Evolutionary conservation across 2,888 invertebrate species (phyloP).

Genomic region (Globia sparganii): DNA sequence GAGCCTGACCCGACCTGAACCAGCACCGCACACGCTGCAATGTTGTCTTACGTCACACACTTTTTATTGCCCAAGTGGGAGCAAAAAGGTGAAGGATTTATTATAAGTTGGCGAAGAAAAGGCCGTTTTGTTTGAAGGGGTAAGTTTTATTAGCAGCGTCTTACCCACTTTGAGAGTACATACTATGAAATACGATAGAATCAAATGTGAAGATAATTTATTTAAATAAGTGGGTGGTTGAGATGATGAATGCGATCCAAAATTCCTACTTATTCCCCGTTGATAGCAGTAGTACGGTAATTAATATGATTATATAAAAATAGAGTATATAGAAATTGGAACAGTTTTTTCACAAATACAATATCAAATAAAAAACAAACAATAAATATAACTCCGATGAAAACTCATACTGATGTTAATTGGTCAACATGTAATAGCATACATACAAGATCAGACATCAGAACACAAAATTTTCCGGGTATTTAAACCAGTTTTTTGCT

Average conservation of each 20-base stretch:
- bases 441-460: neutral
- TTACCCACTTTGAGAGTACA: neutral
- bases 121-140: conserved; percentile 40
- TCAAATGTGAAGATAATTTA: neutral
- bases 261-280: neutral
- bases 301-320: neutral
- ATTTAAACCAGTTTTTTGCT: conserved; percentile 38
- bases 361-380: neutral
- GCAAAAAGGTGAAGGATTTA: conserved; percentile 41
- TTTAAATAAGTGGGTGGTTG: neutral
- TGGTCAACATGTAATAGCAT: neutral
- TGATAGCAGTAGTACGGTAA: neutral
- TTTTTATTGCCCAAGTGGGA: conserved; percentile 36
- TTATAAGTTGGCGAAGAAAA: conserved; percentile 28
- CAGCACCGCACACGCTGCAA: conserved; percentile 48
- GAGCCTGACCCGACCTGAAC: conserved; percentile 34
- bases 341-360: neutral
- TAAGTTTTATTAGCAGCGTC: conserved; percentile 13
- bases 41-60: conserved; percentile 44
- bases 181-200: neutral
- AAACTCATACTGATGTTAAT: neutral
- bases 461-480: conserved; percentile 20
- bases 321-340: neutral
- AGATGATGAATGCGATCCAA: neutral
- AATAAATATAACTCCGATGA: neutral